Percentiles rank a stretch among this genome's conserved stretches.
Conservation (phyloP, 1,140 invertebrate genomes). For the Pseudomyrmex dendroicus region DNA sequence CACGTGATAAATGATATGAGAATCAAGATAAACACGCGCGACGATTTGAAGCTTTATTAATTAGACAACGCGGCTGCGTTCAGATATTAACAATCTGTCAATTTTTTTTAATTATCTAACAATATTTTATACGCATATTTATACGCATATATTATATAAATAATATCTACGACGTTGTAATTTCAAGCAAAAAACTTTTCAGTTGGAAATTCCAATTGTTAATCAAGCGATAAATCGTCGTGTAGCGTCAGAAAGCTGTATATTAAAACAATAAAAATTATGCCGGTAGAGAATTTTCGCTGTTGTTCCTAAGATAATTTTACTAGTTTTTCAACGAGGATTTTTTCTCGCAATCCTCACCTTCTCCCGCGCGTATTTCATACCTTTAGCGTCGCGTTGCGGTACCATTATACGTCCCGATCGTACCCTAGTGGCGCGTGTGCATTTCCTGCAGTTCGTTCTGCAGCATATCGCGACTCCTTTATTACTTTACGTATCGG, state of each 20-base stretch:
- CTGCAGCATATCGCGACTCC: constrained; percentile 56
- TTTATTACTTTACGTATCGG: constrained; percentile 44
- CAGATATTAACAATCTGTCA: background rate
- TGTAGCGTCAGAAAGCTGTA: too few relatives aligned
- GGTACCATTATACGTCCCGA: constrained; percentile 25
- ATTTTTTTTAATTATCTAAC: background rate
- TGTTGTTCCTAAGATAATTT: background rate
- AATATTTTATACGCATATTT: background rate
- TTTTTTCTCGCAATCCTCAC: background rate
- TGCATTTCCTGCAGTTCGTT: constrained; percentile 35
- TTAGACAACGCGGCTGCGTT: background rate
- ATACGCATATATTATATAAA: too few relatives aligned
- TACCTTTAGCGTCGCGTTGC: constrained; percentile 31
- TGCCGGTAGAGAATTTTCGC: background rate
- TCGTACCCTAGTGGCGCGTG: constrained; percentile 6
- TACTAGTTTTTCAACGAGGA: background rate
- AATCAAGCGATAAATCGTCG: too few relatives aligned
- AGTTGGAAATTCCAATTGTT: too few relatives aligned
- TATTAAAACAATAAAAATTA: background rate
- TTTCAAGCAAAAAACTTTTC: too few relatives aligned
- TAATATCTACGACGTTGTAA: background rate
- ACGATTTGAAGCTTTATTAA: constrained; percentile 1
- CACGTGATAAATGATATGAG: background rate
- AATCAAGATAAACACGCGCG: background rate
- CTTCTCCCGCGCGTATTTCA: constrained; percentile 23